Evolutionary conservation across 2,113 vertebrate genomes (phyloP), one percentile per base, ranked within the genome.

Genomic region (Psephotus haematonotus): DNA sequence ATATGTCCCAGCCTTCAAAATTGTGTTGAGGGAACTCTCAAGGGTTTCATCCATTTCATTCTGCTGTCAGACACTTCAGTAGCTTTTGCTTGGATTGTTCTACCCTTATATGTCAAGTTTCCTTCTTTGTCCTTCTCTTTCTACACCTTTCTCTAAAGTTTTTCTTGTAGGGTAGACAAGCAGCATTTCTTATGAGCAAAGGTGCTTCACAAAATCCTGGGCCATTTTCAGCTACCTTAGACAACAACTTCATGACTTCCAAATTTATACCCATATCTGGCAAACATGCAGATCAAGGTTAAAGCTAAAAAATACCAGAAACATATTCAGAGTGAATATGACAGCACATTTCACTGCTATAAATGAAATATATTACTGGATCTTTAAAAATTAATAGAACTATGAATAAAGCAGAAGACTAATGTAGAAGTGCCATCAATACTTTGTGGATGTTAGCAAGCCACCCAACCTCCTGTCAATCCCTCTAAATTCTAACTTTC

Each of bases 381-480:
- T 86, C 55, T 86, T 96, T 88, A 93, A 92, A 88, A 96, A 96
- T 92, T 96, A 88, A 97, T 46, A 72, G 28, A 50, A 71, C 14
- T 47, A 86, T 93, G 85, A 96, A 93, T 94, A 90, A 96, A 96
- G 50, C 23, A 93, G 84, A 90, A 90, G 79, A 90, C 35, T 86
- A 78, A 94, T 75, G 50, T 63, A 62, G 37, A 83, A 90, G n/a
- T 92, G 50, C 9, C 50, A 90, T 77, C 90, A 52, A n/a, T 63
- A 55, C 33, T 93, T 82, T 88, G 14, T 82, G 85, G 49, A 27
- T 90, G 47, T 77, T 90, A 83, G 37, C 67, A 90, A 83, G 59
- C 53, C 68, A 81, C 46, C 25, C 69, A 86, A 77, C 25, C 28
- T 83, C 47, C 88, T 88, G 93, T 81, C 93, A 95, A 47, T 86